phyloP scores from a whole-genome alignment of 2,888 invertebrate species.

The Uropetala carovei region DNA sequence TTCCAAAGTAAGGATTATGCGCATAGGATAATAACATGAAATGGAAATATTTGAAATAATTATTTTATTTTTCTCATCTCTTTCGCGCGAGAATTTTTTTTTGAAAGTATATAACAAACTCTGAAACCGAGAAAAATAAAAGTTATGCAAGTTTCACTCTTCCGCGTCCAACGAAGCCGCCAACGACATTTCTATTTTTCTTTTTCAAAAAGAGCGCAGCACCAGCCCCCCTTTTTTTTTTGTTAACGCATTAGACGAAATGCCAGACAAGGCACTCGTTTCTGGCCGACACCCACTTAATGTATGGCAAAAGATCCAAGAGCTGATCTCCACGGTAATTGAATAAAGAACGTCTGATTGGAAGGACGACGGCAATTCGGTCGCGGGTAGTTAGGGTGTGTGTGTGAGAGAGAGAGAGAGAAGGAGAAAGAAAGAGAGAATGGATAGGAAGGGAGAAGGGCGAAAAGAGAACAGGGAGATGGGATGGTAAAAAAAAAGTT shows the following conservation, averaged over 20 bases:
- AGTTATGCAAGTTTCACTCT: too few species aligned
- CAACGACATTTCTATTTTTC: neutral
- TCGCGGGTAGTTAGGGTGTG: neutral
- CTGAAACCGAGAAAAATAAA: too few species aligned
- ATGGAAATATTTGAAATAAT: too few species aligned
- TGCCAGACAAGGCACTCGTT: neutral
- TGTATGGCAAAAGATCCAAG: conserved; percentile 16
- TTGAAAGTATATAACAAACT: too few species aligned
- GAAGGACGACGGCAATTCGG: neutral
- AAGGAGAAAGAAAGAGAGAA: neutral
- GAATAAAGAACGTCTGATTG: conserved; percentile 59
- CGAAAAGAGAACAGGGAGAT: neutral
- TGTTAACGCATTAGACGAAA: neutral
- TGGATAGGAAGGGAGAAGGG: neutral
- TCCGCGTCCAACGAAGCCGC: neutral
- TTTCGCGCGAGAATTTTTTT: too few species aligned
- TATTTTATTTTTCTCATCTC: too few species aligned
- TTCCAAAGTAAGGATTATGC: too few species aligned
- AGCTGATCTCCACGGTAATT: conserved; percentile 38
- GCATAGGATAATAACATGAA: too few species aligned
- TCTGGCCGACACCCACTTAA: conserved; percentile 36
- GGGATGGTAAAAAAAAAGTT: neutral
- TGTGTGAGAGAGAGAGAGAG: neutral
- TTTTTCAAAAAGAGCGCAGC: too few species aligned
- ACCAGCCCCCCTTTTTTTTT: too few species aligned